Evolutionary conservation across 2,797 vertebrate species (phyloP).

Genomic region (Steatocranus sp.): DNA sequence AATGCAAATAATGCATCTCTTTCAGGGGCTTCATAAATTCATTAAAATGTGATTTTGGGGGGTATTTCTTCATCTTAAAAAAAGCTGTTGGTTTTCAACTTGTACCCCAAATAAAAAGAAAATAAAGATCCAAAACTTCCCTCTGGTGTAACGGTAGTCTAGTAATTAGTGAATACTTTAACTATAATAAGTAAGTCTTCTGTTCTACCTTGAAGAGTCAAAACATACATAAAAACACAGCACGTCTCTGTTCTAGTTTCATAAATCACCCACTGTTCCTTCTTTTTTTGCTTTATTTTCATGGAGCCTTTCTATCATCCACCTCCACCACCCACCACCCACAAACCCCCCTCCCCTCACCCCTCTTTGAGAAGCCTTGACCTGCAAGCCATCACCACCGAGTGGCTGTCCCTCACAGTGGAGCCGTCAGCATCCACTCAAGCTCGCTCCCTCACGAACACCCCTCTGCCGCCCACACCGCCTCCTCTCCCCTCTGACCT

Average conservation of each 20-base stretch:
- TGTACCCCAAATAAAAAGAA: not conserved
- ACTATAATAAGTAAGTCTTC: not conserved
- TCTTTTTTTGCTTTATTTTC: constrained; percentile 53
- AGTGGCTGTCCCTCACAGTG: constrained; percentile 78
- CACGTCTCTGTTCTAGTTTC: constrained; percentile 2
- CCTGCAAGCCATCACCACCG: constrained; percentile 69
- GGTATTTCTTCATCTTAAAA: not conserved
- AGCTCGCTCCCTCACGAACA: constrained; percentile 27
- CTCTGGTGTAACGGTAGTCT: not conserved
- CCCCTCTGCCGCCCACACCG: constrained; percentile 58
- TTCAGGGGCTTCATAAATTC: not conserved
- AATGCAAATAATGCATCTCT: not conserved
- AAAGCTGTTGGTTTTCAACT: not conserved
- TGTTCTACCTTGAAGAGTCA: not conserved
- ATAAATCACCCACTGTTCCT: constrained; percentile 47
- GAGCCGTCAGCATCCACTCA: constrained; percentile 44
- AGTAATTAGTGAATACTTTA: not conserved
- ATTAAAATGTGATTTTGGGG: not conserved
- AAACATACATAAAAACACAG: not conserved
- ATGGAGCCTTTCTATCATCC: constrained; percentile 66
- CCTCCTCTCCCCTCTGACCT: constrained; percentile 74
- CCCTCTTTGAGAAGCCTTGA: constrained; percentile 59
- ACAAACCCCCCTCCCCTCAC: constrained; percentile 67
- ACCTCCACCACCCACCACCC: constrained; percentile 59
- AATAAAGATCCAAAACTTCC: not conserved